Conservation (phyloP, 2,888 invertebrate genomes). For the Tachina grossa region DNA sequence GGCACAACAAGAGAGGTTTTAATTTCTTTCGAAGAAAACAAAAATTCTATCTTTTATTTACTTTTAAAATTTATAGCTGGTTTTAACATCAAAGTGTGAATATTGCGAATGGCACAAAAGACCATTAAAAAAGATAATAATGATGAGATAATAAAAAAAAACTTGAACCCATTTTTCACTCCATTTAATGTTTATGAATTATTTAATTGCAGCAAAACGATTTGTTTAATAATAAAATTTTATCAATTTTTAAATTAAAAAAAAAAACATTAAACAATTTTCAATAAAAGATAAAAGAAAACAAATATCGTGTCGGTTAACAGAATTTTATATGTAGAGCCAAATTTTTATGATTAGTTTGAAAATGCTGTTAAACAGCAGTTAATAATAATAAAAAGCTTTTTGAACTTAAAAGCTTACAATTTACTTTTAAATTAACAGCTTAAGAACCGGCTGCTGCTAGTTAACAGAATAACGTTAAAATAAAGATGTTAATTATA, state of each 20-base stretch:
- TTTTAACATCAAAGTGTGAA: constrained; percentile 17
- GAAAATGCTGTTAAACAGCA: too few relatives aligned
- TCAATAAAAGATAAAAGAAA: too few relatives aligned
- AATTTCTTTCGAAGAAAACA: neutral
- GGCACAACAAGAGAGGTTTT: constrained; percentile 27
- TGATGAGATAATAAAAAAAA: neutral
- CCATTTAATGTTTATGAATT: neutral
- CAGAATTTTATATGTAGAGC: too few relatives aligned
- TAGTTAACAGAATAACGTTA: neutral
- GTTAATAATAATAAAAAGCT: neutral
- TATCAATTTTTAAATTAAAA: neutral
- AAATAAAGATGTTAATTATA: neutral
- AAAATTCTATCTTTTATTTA: constrained; percentile 7
- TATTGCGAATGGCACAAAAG: neutral
- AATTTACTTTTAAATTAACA: neutral
- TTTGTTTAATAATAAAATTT: neutral
- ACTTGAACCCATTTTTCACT: constrained; percentile 1
- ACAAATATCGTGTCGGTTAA: too few relatives aligned
- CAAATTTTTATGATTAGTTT: too few relatives aligned
- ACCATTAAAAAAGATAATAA: neutral
- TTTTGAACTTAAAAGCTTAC: constrained; percentile 4
- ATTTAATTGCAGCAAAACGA: neutral
- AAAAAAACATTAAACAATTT: too few relatives aligned
- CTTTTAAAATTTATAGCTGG: constrained; percentile 19
- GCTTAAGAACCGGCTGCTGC: neutral